Conservation (phyloP, 2,888 invertebrate genomes). For the Platynereis dumerilii region DNA sequence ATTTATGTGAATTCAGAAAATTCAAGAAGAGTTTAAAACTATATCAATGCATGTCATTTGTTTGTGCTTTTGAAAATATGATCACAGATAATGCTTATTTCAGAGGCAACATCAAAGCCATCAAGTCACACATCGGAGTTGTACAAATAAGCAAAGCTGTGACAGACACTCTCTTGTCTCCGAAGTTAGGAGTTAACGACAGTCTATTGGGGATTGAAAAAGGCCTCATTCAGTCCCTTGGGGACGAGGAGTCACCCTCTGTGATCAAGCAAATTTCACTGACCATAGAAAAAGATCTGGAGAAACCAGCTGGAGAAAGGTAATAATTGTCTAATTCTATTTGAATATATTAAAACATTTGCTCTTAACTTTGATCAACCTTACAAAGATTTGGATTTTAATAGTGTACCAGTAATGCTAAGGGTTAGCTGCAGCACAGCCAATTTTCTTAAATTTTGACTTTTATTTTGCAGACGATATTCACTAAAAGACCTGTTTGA, state of each 20-base stretch:
- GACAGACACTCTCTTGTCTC: constrained; percentile 70
- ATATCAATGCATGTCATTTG: neutral
- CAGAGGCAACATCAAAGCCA: constrained; percentile 48
- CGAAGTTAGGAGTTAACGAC: constrained; percentile 68
- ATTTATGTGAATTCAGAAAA: neutral
- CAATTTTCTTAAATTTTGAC: neutral
- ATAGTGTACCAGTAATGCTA: too few species aligned
- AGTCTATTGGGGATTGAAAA: constrained; percentile 71
- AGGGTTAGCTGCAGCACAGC: neutral
- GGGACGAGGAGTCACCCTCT: constrained; percentile 65
- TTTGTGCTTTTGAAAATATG: neutral
- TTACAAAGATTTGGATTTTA: too few species aligned
- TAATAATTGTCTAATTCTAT: neutral
- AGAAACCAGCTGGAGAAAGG: constrained; percentile 25
- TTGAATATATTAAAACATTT: too few species aligned
- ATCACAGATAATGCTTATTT: constrained; percentile 6
- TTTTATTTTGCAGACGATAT: constrained; percentile 23
- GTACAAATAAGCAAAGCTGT: constrained; percentile 66
- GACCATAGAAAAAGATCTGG: constrained; percentile 32
- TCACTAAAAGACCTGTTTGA: constrained; percentile 66
- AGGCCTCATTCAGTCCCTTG: constrained; percentile 69
- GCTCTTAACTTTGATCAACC: constrained; percentile 4
- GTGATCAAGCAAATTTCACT: constrained; percentile 39
- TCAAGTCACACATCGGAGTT: constrained; percentile 48
- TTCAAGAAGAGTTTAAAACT: neutral